Base-by-base conservation (phyloP, 2,113 vertebrate genomes). In the Dinomys branickii region DNA sequence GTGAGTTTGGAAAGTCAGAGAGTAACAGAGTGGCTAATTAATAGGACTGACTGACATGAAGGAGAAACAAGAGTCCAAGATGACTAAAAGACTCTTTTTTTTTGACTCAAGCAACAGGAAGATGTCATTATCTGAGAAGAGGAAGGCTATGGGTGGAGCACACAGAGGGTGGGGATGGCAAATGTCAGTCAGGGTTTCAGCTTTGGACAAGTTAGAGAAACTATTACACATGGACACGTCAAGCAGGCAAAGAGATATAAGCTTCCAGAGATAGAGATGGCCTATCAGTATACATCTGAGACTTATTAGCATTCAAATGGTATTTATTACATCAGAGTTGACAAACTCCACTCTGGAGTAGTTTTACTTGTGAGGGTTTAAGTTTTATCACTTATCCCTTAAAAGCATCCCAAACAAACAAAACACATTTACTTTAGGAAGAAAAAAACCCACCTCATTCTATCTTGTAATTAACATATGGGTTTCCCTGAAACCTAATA, bases 301-400 rank as follows among this genome's bases (percentile, higher is more conserved):
- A 30, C 35, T 71, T 35, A 28, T 30, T 7, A 61, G 41, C 41
- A 59, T 7, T 26, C 38, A 85, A 3, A 50, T 1, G 71, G 71
- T 33, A 69, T 50, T 88, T 5, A 30, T 8, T 71, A 20, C 20
- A 73, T 52, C 44, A 65, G 61, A 54, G 73, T 33, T 11, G 54
- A 85, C 7, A 41, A 56, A 73, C 41, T 38, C n/a, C 35, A 47
- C 30, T 88, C 33, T 54, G 38, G 63, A 80, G 52, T 17, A 75
- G 50, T 82, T 88, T 81, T 77, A 35, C 58, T 58, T 73, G 38
- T 85, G 69, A 94, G 26, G 26, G 65, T 92, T 65, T 94, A 75
- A 26, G 44, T 94, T 91, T 91, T 63, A 81, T n/a, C 19, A 65
- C 22, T 71, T 93, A 69, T 44, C 65, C 24, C 28, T 91, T 94